Percentiles rank a stretch among this genome's conserved stretches.
phyloP scores from a whole-genome alignment of 1,140 invertebrate species.

The Triops longicaudatus region DNA sequence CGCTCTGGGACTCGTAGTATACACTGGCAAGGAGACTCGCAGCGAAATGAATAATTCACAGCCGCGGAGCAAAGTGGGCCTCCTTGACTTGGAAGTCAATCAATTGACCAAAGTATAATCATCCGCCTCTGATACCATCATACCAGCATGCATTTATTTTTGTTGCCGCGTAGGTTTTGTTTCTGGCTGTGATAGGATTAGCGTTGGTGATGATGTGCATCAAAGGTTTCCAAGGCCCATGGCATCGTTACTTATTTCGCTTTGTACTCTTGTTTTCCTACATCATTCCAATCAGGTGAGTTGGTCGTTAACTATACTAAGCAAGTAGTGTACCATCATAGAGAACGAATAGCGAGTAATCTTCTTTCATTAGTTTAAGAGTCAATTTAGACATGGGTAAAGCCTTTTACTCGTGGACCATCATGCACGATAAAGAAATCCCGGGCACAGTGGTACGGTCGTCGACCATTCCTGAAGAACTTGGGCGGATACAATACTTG shows the following conservation, averaged over 20 bases:
- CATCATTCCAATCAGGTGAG: conserved; percentile 92
- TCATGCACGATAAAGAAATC: conserved; percentile 87
- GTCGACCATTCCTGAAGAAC: conserved; percentile 96
- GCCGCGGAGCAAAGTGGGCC: conserved; percentile 70
- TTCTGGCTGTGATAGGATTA: conserved; percentile 81
- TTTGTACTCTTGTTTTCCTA: conserved; percentile 97
- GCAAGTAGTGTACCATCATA: no score
- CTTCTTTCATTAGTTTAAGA: conserved; percentile 59
- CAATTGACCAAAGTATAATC: conserved; percentile 71
- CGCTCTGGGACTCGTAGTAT: conserved; percentile 88
- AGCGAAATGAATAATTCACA: conserved; percentile 97
- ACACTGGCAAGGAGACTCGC: conserved; percentile 91
- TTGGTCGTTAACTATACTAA: conserved; percentile 28
- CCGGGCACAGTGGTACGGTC: conserved; percentile 93
- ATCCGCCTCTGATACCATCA: neutral
- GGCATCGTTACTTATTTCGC: conserved; percentile 94
- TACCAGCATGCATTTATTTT: neutral
- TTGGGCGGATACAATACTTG: conserved; percentile 91
- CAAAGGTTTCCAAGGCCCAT: conserved; percentile 90
- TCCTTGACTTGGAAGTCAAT: conserved; percentile 93
- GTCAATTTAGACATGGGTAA: conserved; percentile 99
- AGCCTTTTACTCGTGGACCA: conserved; percentile 93
- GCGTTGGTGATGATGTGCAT: conserved; percentile 90
- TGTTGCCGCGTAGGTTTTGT: conserved; percentile 58
- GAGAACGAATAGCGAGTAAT: neutral